Evolutionary conservation across 2,113 vertebrate genomes (phyloP), one percentile per base, ranked within the genome.

Genomic region (Larimichthys polyactis): DNA sequence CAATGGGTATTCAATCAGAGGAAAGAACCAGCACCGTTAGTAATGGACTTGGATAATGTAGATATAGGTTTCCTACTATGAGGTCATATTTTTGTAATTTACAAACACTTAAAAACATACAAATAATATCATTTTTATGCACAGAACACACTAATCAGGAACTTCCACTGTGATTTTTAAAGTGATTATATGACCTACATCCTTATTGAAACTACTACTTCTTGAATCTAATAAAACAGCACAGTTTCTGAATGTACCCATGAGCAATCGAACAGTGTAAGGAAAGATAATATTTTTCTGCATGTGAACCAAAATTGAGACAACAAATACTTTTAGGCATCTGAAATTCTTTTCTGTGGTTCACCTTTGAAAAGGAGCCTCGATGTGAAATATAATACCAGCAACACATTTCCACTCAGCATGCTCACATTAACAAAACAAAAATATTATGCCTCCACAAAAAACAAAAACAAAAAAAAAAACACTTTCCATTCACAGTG

Each of bases 1-100:
- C 84, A 58, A 97, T 97, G 80, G 82, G 82, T 83, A 89, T 92
- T 95, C 90, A 92, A 84, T 91, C 89, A 84, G 88, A 85, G 89
- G 87, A 88, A 89, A 86, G 82, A 86, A 85, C 86, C 88, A 92
- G 87, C 79, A 87, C 88, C 71, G 67, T 89, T 75, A 46, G 78
- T 51, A 27, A 63, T 77, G 78, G 80, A 78, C 73, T 79, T 60
- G 67, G 75, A 78, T 82, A 51, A 83, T 71, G 55, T 69, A 74
- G 59, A 71, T 72, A 71, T 52, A 27, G 74, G 63, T 78, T 80
- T 48, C 36, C 52, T 54, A 24, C 59, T 55, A 27, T 48, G 76
- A 64, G 71, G 27, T 58, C 51, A 54, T 54, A 11, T 20, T 64
- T 72, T 69, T n/a, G 22, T 44, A 66, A 29, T 79, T 75, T 17